Percentiles rank a stretch among this genome's conserved stretches.
Evolutionary conservation across 2,888 invertebrate genomes (phyloP).

Genomic region (Hirudinaria manillensis): DNA sequence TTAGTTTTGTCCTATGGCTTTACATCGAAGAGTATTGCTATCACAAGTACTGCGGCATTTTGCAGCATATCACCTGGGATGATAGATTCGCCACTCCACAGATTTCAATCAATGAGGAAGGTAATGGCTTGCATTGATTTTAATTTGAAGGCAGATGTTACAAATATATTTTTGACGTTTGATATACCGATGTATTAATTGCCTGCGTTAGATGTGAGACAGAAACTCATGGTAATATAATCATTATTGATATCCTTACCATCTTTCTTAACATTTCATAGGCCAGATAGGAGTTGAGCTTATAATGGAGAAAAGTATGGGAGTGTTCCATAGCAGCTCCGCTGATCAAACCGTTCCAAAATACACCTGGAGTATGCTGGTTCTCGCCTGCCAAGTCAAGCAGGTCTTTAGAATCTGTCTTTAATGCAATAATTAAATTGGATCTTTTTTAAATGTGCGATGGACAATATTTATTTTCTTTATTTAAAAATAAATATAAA

Average conservation of each 20-base stretch:
- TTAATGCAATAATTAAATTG: no score
- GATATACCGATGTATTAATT: neutral
- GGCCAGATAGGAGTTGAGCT: conserved; percentile 47
- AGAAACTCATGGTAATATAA: neutral
- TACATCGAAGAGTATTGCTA: conserved; percentile 48
- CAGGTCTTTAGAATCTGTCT: conserved; percentile 34
- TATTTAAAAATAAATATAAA: no score
- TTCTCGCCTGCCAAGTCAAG: conserved; percentile 41
- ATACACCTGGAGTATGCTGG: conserved; percentile 45
- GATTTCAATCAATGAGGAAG: conserved; percentile 37
- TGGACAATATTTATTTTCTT: no score
- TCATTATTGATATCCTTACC: neutral
- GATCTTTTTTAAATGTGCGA: no score
- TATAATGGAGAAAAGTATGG: conserved; percentile 36
- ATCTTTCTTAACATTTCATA: conserved; percentile 32
- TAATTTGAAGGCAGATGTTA: neutral
- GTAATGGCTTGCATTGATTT: conserved; percentile 3
- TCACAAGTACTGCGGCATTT: conserved; percentile 43
- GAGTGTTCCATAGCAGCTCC: conserved; percentile 39
- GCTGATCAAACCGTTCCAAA: conserved; percentile 42
- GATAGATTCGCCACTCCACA: conserved; percentile 43
- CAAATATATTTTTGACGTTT: neutral
- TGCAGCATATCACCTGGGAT: conserved; percentile 44
- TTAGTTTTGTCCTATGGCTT: conserved; percentile 47
- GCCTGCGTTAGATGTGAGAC: neutral